Percentiles rank a stretch among this genome's conserved stretches.
These are phyloP conservation scores for Drosophila pseudotakahashii DNA, from an alignment of 2,888 invertebrate species.

Conservation along the genomic window DNA sequence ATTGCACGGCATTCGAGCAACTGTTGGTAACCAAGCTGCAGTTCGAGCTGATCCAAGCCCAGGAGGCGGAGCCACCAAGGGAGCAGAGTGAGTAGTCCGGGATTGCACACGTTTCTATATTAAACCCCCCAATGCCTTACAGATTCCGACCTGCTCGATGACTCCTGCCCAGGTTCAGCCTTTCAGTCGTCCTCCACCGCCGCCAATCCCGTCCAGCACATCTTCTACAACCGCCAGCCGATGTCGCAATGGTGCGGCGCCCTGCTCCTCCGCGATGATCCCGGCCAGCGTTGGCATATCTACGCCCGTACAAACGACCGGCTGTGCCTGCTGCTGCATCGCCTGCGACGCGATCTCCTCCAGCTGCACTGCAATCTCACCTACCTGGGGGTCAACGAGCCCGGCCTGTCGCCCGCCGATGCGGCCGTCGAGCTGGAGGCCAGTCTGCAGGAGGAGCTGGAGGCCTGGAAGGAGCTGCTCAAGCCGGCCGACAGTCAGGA, in stretches of 20 bases:
- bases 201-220: constrained; percentile 27
- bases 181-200: constrained; percentile 11
- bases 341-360: constrained; percentile 66
- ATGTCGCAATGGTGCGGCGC: constrained; percentile 70
- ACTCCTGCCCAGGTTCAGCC: not conserved
- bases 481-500: not conserved
- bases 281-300: constrained; percentile 58
- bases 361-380: constrained; percentile 67
- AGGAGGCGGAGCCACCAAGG: not conserved
- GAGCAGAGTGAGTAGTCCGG: constrained; percentile 4
- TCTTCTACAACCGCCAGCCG: constrained; percentile 68
- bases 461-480: constrained; percentile 35
- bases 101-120: not conserved
- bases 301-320: constrained; percentile 64
- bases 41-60: constrained; percentile 38
- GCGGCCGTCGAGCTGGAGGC: constrained; percentile 62
- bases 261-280: constrained; percentile 61
- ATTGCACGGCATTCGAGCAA: constrained; percentile 57
- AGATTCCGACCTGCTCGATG: constrained; percentile 40
- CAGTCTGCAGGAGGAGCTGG: constrained; percentile 70
- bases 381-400: constrained; percentile 31
- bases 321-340: constrained; percentile 60
- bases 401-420: constrained; percentile 13
- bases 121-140: not conserved
- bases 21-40: constrained; percentile 56